Percentiles rank a stretch among this genome's conserved stretches.
Evolutionary conservation across 2,888 invertebrate genomes (phyloP).

Genomic region (Hanleya hanleyi): DNA sequence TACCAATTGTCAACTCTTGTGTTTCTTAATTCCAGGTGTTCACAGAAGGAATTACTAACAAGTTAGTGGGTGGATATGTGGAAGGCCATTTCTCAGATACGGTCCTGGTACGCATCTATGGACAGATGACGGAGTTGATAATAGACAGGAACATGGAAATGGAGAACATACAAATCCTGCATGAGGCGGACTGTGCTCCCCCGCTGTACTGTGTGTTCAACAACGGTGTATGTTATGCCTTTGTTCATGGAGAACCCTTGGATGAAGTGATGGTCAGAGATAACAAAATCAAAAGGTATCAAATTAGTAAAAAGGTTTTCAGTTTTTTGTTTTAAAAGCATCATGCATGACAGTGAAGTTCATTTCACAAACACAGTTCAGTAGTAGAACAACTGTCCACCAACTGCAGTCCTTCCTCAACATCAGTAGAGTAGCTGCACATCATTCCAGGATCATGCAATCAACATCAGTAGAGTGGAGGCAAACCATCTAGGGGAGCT

Average conservation of each 20-base stretch:
- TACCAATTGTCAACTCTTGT: constrained; percentile 96
- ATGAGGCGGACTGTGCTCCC: constrained; percentile 85
- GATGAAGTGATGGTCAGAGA: constrained; percentile 69
- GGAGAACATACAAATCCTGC: constrained; percentile 76
- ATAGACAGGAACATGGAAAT: constrained; percentile 89
- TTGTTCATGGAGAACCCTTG: constrained; percentile 80
- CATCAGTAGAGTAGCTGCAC: no score
- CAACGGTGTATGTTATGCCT: constrained; percentile 94
- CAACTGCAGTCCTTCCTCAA: no score
- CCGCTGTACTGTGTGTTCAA: constrained; percentile 91
- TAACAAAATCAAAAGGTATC: constrained; percentile 42
- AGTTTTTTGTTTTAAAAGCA: no score
- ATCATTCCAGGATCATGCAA: no score
- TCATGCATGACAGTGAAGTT: no score
- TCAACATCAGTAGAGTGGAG: no score
- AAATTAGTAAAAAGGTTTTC: no score
- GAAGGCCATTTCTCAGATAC: constrained; percentile 78
- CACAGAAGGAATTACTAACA: constrained; percentile 96
- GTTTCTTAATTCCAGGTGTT: constrained; percentile 82
- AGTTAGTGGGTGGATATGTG: constrained; percentile 85
- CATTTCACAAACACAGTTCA: no score
- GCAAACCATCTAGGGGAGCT: no score
- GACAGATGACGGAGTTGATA: constrained; percentile 92
- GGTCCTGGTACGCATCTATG: constrained; percentile 91
- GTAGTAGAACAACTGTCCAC: no score